Evolutionary conservation across 2,113 vertebrate genomes (phyloP).

Genomic region (Microtus montanus): DNA sequence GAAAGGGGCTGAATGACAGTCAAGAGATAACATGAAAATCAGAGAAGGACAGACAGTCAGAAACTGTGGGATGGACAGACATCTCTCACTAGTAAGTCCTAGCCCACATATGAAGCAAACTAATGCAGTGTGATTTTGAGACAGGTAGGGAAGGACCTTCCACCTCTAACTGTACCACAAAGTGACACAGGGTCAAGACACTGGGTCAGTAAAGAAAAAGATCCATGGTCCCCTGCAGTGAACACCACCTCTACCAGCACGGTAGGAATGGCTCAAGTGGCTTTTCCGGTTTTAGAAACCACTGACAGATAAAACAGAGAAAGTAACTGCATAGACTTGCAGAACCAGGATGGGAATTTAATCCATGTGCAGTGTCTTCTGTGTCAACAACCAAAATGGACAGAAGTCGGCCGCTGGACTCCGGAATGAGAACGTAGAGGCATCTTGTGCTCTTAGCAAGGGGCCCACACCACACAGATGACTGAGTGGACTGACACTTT

Average conservation of each 20-base stretch:
- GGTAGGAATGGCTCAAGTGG: not conserved
- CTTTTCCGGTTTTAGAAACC: not conserved
- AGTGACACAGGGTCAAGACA: not conserved
- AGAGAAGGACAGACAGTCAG: not conserved
- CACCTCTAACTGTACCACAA: too few species aligned
- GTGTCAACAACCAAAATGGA: not conserved
- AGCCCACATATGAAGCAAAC: not conserved
- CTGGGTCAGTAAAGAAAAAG: not conserved
- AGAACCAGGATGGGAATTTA: not conserved
- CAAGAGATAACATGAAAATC: not conserved
- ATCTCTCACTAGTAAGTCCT: not conserved
- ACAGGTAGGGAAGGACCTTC: too few species aligned
- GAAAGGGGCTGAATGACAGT: not conserved
- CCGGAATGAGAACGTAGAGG: not conserved
- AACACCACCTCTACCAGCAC: not conserved
- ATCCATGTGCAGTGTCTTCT: not conserved
- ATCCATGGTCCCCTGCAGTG: not conserved
- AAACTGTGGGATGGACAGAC: slow-evolving; percentile 3
- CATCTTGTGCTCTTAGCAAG: accelerated
- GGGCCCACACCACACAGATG: not conserved
- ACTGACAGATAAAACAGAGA: not conserved
- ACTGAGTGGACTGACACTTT: not conserved
- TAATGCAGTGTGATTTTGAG: not conserved
- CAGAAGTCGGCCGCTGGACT: not conserved
- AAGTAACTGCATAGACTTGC: not conserved